A percentile compares a stretch with the other conserved stretches of the same genome.
phyloP scores from a whole-genome alignment of 2,797 vertebrate genomes.

The Sebastes minor region DNA sequence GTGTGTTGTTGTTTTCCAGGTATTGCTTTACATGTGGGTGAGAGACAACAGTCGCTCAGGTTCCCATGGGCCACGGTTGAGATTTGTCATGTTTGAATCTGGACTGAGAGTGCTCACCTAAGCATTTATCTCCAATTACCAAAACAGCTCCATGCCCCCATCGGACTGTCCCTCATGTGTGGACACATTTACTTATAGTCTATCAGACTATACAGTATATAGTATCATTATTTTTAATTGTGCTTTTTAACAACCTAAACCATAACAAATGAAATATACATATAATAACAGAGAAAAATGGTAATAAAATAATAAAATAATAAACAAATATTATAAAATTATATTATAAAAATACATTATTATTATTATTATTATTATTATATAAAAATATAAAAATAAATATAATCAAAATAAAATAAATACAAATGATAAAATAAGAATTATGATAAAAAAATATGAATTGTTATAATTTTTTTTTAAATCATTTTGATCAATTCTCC shows the following conservation, averaged over 20 bases:
- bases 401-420: too few relatives aligned
- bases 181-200: not conserved
- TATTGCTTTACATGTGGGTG: conserved; percentile 50
- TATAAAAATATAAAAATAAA: too few relatives aligned
- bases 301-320: too few relatives aligned
- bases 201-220: not conserved
- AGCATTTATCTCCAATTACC: conserved; percentile 70
- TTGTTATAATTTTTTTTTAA: too few relatives aligned
- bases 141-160: not conserved
- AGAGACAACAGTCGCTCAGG: conserved; percentile 43
- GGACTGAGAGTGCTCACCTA: conserved; percentile 51
- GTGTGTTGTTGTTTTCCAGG: conserved; percentile 11
- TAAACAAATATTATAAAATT: too few relatives aligned
- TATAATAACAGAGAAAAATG: too few relatives aligned
- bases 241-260: too few relatives aligned
- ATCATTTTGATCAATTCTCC: too few relatives aligned
- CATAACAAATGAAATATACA: too few relatives aligned
- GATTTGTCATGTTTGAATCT: conserved; percentile 15
- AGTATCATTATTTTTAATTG: not conserved
- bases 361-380: too few relatives aligned
- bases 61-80: conserved; percentile 63
- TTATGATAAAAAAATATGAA: too few relatives aligned
- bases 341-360: not conserved
- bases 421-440: too few relatives aligned
- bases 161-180: not conserved